Evolutionary conservation across 2,797 vertebrate species (phyloP), one percentile per base, ranked within the genome.

Genomic region (Lates japonicus): DNA sequence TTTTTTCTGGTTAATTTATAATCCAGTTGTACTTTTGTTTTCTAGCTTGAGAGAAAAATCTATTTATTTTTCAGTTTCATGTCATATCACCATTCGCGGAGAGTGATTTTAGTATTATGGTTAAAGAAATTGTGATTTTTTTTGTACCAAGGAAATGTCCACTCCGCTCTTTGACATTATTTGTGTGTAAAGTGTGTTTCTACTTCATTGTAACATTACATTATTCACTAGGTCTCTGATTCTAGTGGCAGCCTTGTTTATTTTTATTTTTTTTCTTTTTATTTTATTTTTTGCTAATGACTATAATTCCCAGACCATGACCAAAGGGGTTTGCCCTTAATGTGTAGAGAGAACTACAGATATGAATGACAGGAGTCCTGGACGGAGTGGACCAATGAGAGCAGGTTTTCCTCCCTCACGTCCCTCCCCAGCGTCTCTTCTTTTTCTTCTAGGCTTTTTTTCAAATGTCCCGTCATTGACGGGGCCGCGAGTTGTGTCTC

Each of bases 1-100:
- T 91, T 78, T 64, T 89, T 86, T 88, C 87, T 87, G 93, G 90
- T 95, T 96, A 94, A 96, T 95, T 96, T 96, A 96, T 95, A 94
- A 95, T 94, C 93, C 91, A 92, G 77, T 90, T 93, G 82, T 91
- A 86, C 74, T 89, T 93, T 94, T 93, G 87, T 94, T 94, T 84
- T 92, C 82, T 93, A 94, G 91, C 88, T 92, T 92, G 91, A 95
- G 88, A 91, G 73, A 86, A 85, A 88, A 86, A 88, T 89, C 77
- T 95, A 93, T 96, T 96, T 95, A 95, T 96, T 95, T 94, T 93
- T 93, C 87, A 85, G 87, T 87, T 88, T 90, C 90, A 78, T 76
- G 84, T 94, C 89, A 92, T 93, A 91, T 91, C 92, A 90, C 69
- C 85, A 64, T 82, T 31, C 0, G 54, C 76, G 25, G 85, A 92